These are phyloP conservation scores for Craniophora ligustri DNA, from an alignment of 2,888 invertebrate species.

Conservation along the genomic window DNA sequence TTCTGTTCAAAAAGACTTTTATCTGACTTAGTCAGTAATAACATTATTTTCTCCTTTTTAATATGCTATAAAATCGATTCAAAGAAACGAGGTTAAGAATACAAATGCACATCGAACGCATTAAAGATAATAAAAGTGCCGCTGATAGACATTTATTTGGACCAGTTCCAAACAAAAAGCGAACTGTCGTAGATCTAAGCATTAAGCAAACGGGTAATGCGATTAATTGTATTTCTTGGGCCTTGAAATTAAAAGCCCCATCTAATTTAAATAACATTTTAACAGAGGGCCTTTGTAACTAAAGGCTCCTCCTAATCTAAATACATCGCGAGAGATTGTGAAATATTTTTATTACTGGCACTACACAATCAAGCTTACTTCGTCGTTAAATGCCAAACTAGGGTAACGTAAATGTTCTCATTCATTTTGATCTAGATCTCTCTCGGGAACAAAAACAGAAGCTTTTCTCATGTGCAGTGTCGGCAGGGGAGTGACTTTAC, in stretches of 20 bases:
- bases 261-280: constrained; percentile 53
- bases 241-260: constrained; percentile 58
- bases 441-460: constrained; percentile 42
- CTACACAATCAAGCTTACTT: no score
- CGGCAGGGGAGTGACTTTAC: constrained; percentile 48
- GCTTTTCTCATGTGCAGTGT: constrained; percentile 44
- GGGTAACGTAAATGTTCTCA: constrained; percentile 44
- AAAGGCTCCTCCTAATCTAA: constrained; percentile 34
- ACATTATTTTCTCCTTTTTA: constrained; percentile 35
- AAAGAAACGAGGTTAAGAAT: constrained; percentile 30
- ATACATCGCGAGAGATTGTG: constrained; percentile 38
- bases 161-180: constrained; percentile 60
- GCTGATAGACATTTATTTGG: constrained; percentile 58
- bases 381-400: constrained; percentile 35
- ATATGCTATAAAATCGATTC: constrained; percentile 52
- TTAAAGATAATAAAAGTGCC: constrained; percentile 54
- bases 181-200: constrained; percentile 52
- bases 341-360: no score
- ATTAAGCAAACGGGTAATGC: constrained; percentile 61
- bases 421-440: constrained; percentile 45
- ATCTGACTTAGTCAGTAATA: constrained; percentile 10
- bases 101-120: constrained; percentile 53
- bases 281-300: constrained; percentile 28
- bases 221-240: constrained; percentile 62
- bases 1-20: constrained; percentile 10